Evolutionary conservation across 1,140 invertebrate genomes (phyloP).

Genomic region (Micrasema longulum): DNA sequence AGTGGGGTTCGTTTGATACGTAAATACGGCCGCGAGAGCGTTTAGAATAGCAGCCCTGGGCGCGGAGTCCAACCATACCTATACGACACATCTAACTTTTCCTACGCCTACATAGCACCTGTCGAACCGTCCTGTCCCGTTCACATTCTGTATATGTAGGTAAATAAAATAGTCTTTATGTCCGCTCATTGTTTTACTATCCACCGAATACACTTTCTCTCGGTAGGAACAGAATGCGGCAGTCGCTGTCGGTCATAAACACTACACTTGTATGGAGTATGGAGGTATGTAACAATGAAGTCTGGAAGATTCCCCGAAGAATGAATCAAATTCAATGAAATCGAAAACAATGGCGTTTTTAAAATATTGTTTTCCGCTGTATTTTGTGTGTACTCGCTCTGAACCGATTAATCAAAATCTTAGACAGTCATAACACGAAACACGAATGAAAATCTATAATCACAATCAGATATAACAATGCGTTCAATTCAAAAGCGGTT

Average conservation of each 20-base stretch:
- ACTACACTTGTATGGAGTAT: not conserved
- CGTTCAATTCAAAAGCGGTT: too few relatives aligned
- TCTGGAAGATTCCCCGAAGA: constrained; percentile 9
- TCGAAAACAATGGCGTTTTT: constrained; percentile 36
- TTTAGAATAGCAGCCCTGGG: too few relatives aligned
- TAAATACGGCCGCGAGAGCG: too few relatives aligned
- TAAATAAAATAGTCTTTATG: constrained; percentile 8
- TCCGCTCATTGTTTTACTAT: constrained; percentile 21
- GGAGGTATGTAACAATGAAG: too few relatives aligned
- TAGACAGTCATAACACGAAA: constrained; percentile 22
- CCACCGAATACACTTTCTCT: constrained; percentile 28
- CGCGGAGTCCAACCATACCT: too few relatives aligned
- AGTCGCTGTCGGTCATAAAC: too few relatives aligned
- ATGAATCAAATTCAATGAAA: constrained; percentile 29
- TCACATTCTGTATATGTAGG: not conserved
- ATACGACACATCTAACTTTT: too few relatives aligned
- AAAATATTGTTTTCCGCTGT: constrained; percentile 28
- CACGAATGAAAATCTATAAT: too few relatives aligned
- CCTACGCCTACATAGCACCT: too few relatives aligned
- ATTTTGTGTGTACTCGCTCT: constrained; percentile 15
- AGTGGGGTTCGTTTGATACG: too few relatives aligned
- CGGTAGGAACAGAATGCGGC: constrained; percentile 23
- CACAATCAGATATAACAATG: too few relatives aligned
- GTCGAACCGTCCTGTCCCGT: not conserved
- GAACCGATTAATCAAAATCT: constrained; percentile 17